These are phyloP conservation scores for Mya arenaria DNA, from an alignment of 1,140 invertebrate species.

Conservation along the genomic window DNA sequence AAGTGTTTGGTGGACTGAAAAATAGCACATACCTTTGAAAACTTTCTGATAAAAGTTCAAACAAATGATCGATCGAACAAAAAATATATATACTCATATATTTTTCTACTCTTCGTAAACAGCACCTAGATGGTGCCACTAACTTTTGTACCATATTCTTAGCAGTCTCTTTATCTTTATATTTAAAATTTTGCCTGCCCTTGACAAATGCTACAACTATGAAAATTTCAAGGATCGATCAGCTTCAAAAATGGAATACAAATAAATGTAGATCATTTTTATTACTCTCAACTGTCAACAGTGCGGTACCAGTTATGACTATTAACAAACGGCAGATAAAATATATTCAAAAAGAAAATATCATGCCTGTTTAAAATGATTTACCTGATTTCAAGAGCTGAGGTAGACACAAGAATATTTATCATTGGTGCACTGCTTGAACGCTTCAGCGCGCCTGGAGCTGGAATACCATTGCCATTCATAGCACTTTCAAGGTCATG, in stretches of 20 bases:
- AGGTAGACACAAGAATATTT: conserved; percentile 80
- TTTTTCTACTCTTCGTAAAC: too few relatives aligned
- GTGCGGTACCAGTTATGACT: too few relatives aligned
- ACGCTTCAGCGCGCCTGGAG: conserved; percentile 84
- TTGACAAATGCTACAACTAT: neutral
- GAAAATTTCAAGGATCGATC: neutral
- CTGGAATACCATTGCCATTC: conserved; percentile 30
- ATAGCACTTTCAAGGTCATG: conserved; percentile 21
- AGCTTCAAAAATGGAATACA: neutral
- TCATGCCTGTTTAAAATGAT: neutral
- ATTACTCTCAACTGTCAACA: neutral
- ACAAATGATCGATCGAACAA: too few relatives aligned
- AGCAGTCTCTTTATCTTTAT: too few relatives aligned
- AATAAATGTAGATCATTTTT: neutral
- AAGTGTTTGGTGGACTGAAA: conserved; percentile 50
- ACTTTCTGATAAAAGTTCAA: too few relatives aligned
- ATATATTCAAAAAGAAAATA: neutral
- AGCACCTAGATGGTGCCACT: too few relatives aligned
- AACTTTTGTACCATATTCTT: too few relatives aligned
- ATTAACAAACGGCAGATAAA: neutral
- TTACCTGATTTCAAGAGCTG: conserved; percentile 69
- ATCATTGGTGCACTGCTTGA: conserved; percentile 93
- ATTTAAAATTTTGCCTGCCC: too few relatives aligned
- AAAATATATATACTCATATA: too few relatives aligned
- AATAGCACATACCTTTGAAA: too few relatives aligned